Base-by-base conservation (phyloP, 2,797 vertebrate species). In the Xyrichtys novacula region DNA sequence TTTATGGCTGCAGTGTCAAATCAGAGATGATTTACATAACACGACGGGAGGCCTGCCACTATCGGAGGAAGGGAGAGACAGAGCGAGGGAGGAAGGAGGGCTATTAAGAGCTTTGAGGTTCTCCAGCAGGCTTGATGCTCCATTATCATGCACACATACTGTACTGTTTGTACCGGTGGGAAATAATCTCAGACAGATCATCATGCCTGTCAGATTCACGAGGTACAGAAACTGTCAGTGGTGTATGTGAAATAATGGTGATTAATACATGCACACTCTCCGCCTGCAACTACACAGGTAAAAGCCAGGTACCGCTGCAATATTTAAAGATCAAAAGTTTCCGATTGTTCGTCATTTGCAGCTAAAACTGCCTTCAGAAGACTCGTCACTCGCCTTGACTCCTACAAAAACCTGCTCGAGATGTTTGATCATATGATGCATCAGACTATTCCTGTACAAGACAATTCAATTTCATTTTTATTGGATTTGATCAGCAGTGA, bases 11-110 rank as follows among this genome's bases (percentile, higher is more conserved):
- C 59, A 23, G 59, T 82, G 76, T 89, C 83, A 85, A 88, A 92
- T 91, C 88, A 90, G 63, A 80, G 73, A 84, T 87, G 83, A 93
- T 93, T 92, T 91, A 89, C 90, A 91, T 88, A 91, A 84, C 48
- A 31, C 84, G 87, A 81, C n/a, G 64, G 73, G 85, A 58, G 71
- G 74, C 38, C 75, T 85, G 81, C 79, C 75, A 79, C 69, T 47
- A 57, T 29, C 42, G 64, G 62, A 73, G 54, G 44, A 53, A 65
- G 58, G 57, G 56, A 1, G 20, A 65, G 54, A 58, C 46, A 10
- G n/a, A 62, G 56, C 2, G 14, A 64, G n/a, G 55, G 38, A 58
- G 46, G 68, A 36, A 25, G 66, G 40, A 22, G 67, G 23, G 28
- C 46, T 48, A 57, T 76, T 75, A 78, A 59, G 63, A 66, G 60